A percentile compares a stretch with the other conserved stretches of the same genome.
Conservation (phyloP, 2,888 invertebrate species). For the Netelia fuscicornis region DNA sequence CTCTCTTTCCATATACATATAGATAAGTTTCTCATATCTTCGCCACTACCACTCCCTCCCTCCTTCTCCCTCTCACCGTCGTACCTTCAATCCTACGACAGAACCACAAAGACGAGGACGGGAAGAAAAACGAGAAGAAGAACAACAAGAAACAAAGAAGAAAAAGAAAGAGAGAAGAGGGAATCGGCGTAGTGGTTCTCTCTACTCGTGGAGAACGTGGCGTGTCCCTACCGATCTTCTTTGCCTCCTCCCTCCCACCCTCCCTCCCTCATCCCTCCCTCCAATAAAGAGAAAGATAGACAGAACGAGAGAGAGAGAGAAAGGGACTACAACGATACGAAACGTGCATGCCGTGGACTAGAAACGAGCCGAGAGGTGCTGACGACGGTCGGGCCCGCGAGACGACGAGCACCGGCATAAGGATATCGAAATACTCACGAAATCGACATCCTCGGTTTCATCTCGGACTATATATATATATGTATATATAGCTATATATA, state of each 20-base stretch:
- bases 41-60: conserved; percentile 60
- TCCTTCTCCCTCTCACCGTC: background rate
- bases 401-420: conserved; percentile 69
- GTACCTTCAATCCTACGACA: background rate
- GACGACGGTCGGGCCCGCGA: conserved; percentile 67
- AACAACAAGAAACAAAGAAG: conserved; percentile 26
- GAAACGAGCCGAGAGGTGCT: conserved; percentile 72
- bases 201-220: conserved; percentile 43
- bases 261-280: too few relatives aligned
- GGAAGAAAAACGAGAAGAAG: conserved; percentile 42
- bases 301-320: conserved; percentile 45
- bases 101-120: conserved; percentile 54
- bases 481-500: background rate
- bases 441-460: conserved; percentile 14
- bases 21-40: conserved; percentile 76
- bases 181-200: conserved; percentile 52
- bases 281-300: background rate
- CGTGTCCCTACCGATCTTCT: conserved; percentile 53
- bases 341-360: conserved; percentile 72
- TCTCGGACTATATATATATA: background rate
- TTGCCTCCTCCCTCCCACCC: conserved; percentile 5
- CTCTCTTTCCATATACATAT: background rate
- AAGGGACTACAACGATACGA: conserved; percentile 66
- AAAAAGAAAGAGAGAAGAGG: conserved; percentile 39
- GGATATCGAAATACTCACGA: conserved; percentile 39